Percentiles rank a stretch among this genome's conserved stretches.
Conservation (phyloP, 2,113 vertebrate genomes). For the Hyperopisus bebe region DNA sequence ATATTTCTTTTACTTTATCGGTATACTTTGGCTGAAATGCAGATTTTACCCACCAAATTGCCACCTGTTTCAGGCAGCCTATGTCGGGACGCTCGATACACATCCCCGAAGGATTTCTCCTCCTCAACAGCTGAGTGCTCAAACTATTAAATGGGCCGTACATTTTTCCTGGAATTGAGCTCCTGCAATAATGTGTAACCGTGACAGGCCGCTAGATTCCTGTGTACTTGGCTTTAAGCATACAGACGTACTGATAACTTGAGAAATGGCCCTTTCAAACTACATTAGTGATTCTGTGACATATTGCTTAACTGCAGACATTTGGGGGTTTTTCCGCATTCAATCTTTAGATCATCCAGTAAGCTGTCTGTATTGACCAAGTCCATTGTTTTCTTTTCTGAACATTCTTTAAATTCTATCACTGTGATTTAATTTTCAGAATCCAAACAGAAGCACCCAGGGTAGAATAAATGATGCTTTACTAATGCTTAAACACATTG, state of each 20-base stretch:
- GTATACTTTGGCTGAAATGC: background rate
- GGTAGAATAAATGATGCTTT: background rate
- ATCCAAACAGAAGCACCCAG: background rate
- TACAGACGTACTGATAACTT: background rate
- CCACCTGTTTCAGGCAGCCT: background rate
- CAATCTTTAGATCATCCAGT: background rate
- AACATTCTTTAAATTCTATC: background rate
- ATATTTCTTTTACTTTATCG: background rate
- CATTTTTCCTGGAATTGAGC: constrained; percentile 59
- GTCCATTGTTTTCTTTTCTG: background rate
- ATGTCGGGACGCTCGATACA: background rate
- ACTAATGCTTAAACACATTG: background rate
- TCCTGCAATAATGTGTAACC: constrained; percentile 43
- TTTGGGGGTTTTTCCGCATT: background rate
- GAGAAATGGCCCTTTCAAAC: background rate
- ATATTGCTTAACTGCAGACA: background rate
- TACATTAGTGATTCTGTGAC: background rate
- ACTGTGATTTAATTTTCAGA: background rate
- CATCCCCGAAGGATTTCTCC: background rate
- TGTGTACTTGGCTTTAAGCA: background rate
- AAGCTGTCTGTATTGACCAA: background rate
- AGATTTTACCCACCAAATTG: background rate
- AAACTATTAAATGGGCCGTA: constrained; percentile 49
- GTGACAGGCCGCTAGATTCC: background rate
- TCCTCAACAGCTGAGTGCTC: constrained; percentile 54